Conservation (phyloP, 2,113 vertebrate genomes). For the Pipra filicauda region DNA sequence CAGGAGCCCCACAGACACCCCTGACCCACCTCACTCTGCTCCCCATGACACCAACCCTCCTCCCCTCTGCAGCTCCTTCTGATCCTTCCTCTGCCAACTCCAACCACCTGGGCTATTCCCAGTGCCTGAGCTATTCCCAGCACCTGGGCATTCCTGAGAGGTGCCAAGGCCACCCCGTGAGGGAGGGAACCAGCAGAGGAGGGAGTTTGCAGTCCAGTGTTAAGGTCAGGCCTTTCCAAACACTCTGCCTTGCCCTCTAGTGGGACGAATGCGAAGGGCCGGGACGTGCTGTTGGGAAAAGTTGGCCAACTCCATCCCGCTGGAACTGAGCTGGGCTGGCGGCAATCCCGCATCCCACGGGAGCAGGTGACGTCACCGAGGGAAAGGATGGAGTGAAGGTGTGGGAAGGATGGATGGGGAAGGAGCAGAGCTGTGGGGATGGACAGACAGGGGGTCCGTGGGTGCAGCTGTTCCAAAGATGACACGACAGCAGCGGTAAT, state of each 20-base stretch:
- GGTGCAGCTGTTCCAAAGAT: neutral
- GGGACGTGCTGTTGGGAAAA: neutral
- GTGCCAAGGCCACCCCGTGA: neutral
- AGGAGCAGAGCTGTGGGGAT: neutral
- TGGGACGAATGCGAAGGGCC: neutral
- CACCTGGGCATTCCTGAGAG: neutral
- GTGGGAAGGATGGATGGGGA: neutral
- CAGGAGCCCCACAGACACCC: neutral
- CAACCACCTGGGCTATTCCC: neutral
- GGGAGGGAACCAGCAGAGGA: neutral
- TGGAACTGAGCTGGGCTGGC: neutral
- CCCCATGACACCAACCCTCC: neutral
- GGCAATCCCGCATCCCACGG: rapidly evolving
- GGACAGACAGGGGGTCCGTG: neutral
- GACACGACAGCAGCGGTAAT: rapidly evolving
- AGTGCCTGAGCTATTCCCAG: neutral
- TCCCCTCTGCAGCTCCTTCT: neutral
- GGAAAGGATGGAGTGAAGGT: neutral
- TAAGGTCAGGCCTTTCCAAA: neutral
- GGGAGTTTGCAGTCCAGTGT: neutral
- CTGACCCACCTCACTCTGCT: neutral
- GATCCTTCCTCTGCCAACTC: neutral
- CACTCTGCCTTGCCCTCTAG: neutral
- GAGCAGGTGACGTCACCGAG: neutral
- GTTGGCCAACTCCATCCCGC: rapidly evolving